Percentiles rank a stretch among this genome's conserved stretches.
These are phyloP conservation scores for Luscinia luscinia DNA, from an alignment of 2,797 vertebrate genomes.

Conservation along the genomic window DNA sequence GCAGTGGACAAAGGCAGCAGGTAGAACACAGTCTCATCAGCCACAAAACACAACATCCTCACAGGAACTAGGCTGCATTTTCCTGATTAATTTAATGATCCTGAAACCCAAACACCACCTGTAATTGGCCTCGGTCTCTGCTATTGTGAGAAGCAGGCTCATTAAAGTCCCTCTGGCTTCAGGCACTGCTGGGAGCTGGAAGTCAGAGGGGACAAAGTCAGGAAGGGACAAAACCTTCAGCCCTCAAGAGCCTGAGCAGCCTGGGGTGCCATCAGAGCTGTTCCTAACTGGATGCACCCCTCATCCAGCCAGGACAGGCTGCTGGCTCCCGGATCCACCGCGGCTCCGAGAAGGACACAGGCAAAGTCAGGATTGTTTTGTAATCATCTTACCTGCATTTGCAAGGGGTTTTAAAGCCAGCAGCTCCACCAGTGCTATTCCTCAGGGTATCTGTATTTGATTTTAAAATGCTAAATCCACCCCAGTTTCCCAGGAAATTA, in stretches of 20 bases:
- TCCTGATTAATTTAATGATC: slow-evolving; percentile 26
- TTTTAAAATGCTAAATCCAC: background rate
- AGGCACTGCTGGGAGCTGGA: background rate
- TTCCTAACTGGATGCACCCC: background rate
- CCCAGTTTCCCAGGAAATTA: background rate
- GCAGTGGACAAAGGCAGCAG: background rate
- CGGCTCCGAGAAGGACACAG: accelerated
- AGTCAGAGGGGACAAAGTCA: background rate
- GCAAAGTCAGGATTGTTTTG: background rate
- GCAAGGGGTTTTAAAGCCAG: background rate
- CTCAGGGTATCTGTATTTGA: background rate
- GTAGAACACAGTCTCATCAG: background rate
- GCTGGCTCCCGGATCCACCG: background rate
- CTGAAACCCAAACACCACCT: background rate
- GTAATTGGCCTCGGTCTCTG: background rate
- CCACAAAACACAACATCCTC: slow-evolving; percentile 15
- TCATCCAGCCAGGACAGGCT: background rate
- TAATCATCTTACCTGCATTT: background rate
- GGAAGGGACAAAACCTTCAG: background rate
- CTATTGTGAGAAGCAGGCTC: background rate
- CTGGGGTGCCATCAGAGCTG: accelerated
- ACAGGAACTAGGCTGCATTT: background rate
- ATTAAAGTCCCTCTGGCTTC: background rate
- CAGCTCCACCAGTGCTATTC: background rate
- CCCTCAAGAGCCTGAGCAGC: background rate